phyloP scores from a whole-genome alignment of 2,888 invertebrate species.

The Acleris cristana region DNA sequence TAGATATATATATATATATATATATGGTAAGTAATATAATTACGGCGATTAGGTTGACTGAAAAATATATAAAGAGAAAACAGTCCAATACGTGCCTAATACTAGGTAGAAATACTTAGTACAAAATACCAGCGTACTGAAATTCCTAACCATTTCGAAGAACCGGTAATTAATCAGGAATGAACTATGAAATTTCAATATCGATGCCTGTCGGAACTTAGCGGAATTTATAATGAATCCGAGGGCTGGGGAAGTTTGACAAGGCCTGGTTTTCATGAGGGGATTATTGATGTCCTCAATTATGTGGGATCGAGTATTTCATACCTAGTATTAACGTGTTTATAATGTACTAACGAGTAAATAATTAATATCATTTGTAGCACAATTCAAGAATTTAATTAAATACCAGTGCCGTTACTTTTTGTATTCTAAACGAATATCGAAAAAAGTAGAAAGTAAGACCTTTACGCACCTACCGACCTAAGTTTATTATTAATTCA shows the following conservation, averaged over 20 bases:
- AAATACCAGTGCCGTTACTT: too few relatives aligned
- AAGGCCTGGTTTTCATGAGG: slow-evolving; percentile 15
- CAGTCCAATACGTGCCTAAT: neutral
- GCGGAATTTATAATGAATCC: slow-evolving; percentile 34
- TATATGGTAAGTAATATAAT: too few relatives aligned
- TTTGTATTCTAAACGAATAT: too few relatives aligned
- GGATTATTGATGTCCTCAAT: slow-evolving; percentile 19
- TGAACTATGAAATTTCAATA: slow-evolving; percentile 37
- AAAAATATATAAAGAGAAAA: too few relatives aligned
- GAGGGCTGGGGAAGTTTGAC: slow-evolving; percentile 16
- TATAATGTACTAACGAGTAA: too few relatives aligned
- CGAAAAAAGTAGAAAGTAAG: too few relatives aligned
- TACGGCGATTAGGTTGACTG: too few relatives aligned
- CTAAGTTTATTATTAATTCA: too few relatives aligned
- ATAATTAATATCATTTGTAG: too few relatives aligned
- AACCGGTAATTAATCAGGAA: slow-evolving; percentile 33
- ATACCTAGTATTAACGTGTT: neutral
- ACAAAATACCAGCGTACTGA: slow-evolving; percentile 11
- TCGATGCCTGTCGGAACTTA: slow-evolving; percentile 28
- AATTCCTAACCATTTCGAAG: slow-evolving; percentile 17
- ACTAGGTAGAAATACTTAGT: neutral
- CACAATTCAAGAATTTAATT: too few relatives aligned
- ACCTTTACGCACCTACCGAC: too few relatives aligned
- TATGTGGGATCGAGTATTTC: neutral
- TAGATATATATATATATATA: too few relatives aligned